Evolutionary conservation across 2,113 vertebrate species (phyloP).

Genomic region (Ochotona princeps): DNA sequence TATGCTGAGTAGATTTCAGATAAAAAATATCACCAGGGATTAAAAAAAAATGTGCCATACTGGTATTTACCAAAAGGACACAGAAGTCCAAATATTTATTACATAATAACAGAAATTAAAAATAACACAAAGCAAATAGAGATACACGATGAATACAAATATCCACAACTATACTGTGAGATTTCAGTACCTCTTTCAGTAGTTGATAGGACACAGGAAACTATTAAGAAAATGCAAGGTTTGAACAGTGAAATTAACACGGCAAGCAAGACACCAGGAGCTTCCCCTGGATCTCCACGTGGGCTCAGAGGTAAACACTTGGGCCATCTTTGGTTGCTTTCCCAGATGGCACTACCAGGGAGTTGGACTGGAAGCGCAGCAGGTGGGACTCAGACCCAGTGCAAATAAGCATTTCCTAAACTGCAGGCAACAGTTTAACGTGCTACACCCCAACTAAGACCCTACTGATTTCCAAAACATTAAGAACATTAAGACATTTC

Average conservation of each 20-base stretch:
- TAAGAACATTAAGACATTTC: too few relatives aligned
- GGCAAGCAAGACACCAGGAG: too few relatives aligned
- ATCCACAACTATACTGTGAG: not conserved
- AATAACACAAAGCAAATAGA: not conserved
- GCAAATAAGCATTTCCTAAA: too few relatives aligned
- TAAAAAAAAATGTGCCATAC: not conserved
- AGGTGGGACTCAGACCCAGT: too few relatives aligned
- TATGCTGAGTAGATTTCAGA: not conserved
- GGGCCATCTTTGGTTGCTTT: too few relatives aligned
- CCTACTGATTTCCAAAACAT: too few relatives aligned
- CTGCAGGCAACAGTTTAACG: too few relatives aligned
- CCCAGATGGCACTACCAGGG: too few relatives aligned
- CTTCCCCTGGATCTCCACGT: too few relatives aligned
- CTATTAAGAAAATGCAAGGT: not conserved
- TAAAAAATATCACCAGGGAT: not conserved
- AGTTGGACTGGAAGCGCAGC: too few relatives aligned
- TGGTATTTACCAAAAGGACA: not conserved
- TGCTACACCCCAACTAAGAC: too few relatives aligned
- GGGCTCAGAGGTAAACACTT: too few relatives aligned
- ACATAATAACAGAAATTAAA: not conserved
- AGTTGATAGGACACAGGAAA: not conserved
- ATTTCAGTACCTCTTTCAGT: not conserved
- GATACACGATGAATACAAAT: not conserved
- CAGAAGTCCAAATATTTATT: not conserved
- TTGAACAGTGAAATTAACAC: not conserved